Evolutionary conservation across 2,888 invertebrate genomes (phyloP).

Genomic region (Caenorhabditis becei): DNA sequence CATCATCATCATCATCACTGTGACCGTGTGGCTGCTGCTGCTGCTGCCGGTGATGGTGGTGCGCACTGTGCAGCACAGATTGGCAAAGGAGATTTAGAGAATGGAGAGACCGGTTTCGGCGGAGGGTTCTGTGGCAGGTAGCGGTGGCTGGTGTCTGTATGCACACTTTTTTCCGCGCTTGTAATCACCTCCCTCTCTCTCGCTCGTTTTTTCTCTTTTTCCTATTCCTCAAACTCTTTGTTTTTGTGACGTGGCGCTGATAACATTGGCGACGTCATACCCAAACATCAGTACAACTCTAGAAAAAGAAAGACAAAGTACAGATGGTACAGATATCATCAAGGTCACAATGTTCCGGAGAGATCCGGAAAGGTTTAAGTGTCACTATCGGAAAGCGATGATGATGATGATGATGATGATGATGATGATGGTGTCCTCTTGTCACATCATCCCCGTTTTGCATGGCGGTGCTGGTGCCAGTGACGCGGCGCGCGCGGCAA

Average conservation of each 20-base stretch:
- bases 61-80: slow-evolving; percentile 5
- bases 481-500: slow-evolving; percentile 17
- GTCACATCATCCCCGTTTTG: background rate
- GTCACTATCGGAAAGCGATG: too few relatives aligned
- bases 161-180: slow-evolving; percentile 30
- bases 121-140: slow-evolving; percentile 37
- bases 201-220: background rate
- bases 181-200: slow-evolving; percentile 31
- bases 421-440: background rate
- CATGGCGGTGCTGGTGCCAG: background rate
- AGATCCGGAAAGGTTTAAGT: too few relatives aligned
- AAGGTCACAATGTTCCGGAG: too few relatives aligned
- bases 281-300: too few relatives aligned
- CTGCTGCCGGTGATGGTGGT: slow-evolving; percentile 1
- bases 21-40: background rate
- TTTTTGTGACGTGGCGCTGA: too few relatives aligned
- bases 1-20: too few relatives aligned
- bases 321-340: too few relatives aligned
- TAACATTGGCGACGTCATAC: too few relatives aligned
- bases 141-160: slow-evolving; percentile 21
- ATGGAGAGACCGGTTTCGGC: slow-evolving; percentile 41
- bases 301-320: too few relatives aligned
- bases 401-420: too few relatives aligned
- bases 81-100: slow-evolving; percentile 20
- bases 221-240: background rate